phyloP scores from a whole-genome alignment of 1,140 invertebrate genomes.

The Trichonephila clavata region DNA sequence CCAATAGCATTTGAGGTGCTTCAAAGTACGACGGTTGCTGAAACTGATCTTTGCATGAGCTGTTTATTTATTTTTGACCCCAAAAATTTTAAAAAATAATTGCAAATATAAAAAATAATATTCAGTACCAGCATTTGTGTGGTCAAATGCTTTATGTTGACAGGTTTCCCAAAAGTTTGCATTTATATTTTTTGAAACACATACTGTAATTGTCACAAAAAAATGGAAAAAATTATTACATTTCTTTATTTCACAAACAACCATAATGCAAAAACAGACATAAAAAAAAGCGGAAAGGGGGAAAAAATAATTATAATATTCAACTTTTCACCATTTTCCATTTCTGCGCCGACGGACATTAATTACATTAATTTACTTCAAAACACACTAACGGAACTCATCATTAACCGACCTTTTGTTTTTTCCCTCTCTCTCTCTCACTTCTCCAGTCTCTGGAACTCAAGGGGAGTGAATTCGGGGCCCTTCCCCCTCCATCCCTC shows the following conservation, averaged over 20 bases:
- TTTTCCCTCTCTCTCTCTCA: background rate
- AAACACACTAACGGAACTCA: background rate
- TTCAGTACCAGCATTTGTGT: too few species aligned
- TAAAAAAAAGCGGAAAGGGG: background rate
- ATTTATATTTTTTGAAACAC: too few species aligned
- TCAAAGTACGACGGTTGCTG: too few species aligned
- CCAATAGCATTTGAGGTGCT: too few species aligned
- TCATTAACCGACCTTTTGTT: background rate
- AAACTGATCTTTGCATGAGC: too few species aligned
- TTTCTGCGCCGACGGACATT: background rate
- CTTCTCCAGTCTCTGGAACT: too few species aligned
- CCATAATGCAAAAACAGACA: background rate
- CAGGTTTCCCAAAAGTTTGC: too few species aligned
- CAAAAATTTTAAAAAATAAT: too few species aligned
- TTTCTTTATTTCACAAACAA: background rate
- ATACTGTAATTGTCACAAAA: too few species aligned
- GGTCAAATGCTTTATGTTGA: too few species aligned
- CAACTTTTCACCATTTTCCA: background rate
- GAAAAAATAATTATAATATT: background rate
- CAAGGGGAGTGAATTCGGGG: background rate
- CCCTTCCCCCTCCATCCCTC: background rate
- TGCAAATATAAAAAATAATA: too few species aligned
- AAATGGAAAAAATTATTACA: background rate
- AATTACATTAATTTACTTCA: slow-evolving; percentile 28
- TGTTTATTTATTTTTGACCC: too few species aligned